Percentiles rank a stretch among this genome's conserved stretches.
Conservation (phyloP, 1,140 invertebrate species). For the Penaeus chinensis region DNA sequence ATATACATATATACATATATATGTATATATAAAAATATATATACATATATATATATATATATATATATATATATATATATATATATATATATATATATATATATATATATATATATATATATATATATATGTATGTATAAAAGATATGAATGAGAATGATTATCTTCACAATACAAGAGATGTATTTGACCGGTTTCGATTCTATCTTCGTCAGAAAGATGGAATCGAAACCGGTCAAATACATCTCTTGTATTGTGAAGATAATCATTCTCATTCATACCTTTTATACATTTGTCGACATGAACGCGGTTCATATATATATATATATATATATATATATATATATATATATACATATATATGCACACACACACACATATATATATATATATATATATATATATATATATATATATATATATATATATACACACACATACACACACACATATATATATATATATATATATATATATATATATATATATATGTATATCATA, state of each 20-base stretch:
- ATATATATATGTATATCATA: not conserved
- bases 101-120: constrained; percentile 10
- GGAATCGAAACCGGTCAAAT: too few relatives aligned
- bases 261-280: too few relatives aligned
- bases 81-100: not conserved
- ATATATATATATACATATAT: not conserved
- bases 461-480: not conserved
- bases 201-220: too few relatives aligned
- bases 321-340: not conserved
- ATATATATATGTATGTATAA: constrained; percentile 19
- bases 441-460: not conserved
- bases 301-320: too few relatives aligned
- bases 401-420: constrained; percentile 25
- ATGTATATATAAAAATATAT: not conserved
- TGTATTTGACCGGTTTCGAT: too few relatives aligned
- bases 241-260: too few relatives aligned
- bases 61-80: not conserved
- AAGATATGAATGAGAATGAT: too few relatives aligned
- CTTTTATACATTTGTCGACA: too few relatives aligned
- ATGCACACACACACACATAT: not conserved
- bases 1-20: not conserved
- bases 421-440: constrained; percentile 4
- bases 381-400: constrained; percentile 22
- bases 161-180: too few relatives aligned
- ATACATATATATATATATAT: constrained; percentile 20